Conservation (phyloP, 2,797 vertebrate genomes). For the Sciurus vulgaris region DNA sequence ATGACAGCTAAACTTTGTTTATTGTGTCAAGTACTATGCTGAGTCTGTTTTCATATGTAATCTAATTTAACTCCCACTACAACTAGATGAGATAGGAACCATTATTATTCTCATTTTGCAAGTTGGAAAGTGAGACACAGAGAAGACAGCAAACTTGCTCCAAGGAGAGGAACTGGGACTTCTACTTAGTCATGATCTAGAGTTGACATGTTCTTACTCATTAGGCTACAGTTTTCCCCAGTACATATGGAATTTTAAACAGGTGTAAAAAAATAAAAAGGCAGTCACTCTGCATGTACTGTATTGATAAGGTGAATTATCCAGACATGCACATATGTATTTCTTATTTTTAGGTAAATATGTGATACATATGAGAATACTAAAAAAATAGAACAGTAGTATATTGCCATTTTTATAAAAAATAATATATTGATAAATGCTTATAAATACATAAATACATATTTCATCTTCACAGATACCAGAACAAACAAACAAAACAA, state of each 20-base stretch:
- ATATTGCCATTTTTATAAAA: constrained; percentile 1
- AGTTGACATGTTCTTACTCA: neutral
- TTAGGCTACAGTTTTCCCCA: neutral
- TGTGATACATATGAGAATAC: neutral
- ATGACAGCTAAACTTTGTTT: neutral
- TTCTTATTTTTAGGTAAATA: neutral
- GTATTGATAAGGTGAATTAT: neutral
- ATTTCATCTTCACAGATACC: neutral
- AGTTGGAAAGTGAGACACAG: neutral
- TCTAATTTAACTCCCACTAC: neutral
- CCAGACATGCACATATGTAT: neutral
- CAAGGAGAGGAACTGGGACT: neutral
- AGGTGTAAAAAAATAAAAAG: neutral
- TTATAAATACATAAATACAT: constrained; percentile 20
- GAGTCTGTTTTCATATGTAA: neutral
- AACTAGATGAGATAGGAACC: neutral
- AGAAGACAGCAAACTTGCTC: neutral
- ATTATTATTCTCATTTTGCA: constrained; percentile 21
- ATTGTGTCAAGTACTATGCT: neutral
- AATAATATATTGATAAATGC: neutral
- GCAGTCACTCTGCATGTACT: neutral
- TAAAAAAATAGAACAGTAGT: neutral
- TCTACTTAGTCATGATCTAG: neutral
- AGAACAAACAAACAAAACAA: too few relatives aligned
- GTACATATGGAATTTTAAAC: neutral